Evolutionary conservation across 64 coral and sea anemone species (phyloP).

Genomic region (Montipora foliosa): DNA sequence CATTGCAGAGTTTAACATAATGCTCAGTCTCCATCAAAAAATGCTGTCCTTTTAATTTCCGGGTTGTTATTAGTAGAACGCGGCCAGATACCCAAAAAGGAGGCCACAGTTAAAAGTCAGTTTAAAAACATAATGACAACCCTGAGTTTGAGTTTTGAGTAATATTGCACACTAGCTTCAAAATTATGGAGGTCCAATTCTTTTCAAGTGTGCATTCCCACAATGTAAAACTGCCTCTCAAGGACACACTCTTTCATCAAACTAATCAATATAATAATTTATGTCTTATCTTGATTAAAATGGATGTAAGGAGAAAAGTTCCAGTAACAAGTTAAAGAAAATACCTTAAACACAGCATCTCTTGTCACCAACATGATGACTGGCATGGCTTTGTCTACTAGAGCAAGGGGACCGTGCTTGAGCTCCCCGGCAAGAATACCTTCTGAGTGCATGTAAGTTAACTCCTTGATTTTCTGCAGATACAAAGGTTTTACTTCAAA

Average conservation of each 20-base stretch:
- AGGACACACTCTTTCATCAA: background rate
- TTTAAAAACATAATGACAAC: too few species aligned
- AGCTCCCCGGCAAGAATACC: constrained; percentile 94
- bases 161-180: background rate
- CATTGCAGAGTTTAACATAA: too few species aligned
- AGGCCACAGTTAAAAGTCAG: too few species aligned
- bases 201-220: background rate
- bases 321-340: background rate
- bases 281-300: background rate
- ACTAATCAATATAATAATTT: background rate
- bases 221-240: background rate
- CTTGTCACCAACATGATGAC: constrained; percentile 91
- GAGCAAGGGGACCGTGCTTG: constrained; percentile 89
- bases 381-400: constrained; percentile 94
- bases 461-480: constrained; percentile 94
- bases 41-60: too few species aligned
- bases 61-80: too few species aligned
- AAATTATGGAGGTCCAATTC: background rate
- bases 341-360: constrained; percentile 82
- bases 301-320: background rate
- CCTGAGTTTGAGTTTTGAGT: too few species aligned
- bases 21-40: too few species aligned
- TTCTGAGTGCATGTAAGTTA: constrained; percentile 97
- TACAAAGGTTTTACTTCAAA: background rate
- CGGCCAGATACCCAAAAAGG: too few species aligned